Evolutionary conservation across 2,797 vertebrate genomes (phyloP), one percentile per base, ranked within the genome.

Genomic region (Megalops cyprinoides): DNA sequence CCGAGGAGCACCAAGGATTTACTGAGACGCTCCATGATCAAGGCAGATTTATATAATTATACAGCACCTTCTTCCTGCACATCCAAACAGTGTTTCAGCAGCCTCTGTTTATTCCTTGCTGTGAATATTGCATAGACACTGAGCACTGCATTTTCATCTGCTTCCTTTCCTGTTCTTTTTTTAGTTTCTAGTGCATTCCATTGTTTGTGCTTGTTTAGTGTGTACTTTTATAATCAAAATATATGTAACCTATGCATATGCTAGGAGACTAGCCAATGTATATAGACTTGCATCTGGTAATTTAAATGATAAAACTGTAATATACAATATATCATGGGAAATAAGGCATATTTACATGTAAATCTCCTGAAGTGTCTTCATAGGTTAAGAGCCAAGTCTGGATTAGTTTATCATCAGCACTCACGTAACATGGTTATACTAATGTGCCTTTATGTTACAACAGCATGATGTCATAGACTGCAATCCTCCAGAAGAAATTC

Each of bases 401-500:
- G 37, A 18, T 3, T 9, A 44, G 65, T 44, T 37, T 69, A 1
- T 39, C 34, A 34, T 67, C 62, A 67, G 62, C 12, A 4, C 7
- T 69, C 20, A 23, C 65, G 69, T 15, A 42, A 69, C 3, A 42
- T 69, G 65, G 65, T 6, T 42, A 69, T 69, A 69, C 34, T 69
- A 69, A 42, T 44, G 65, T 69, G 65, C 18, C 39, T 42, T 69
- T 69, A 69, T 69, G 37, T 69, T 69, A 69, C 15, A 69, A 42
- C 65, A 69, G 65, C 65, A 69, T 69, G 65, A 69, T 69, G 65
- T 69, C 65, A 69, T 6, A 69, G 65, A 20, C 65, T 69, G 65
- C 65, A 69, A 42, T 23, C 23, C 65, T 37, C 39, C n/a, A 37
- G 65, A n/a, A 69, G 37, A 69, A 42, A n/a, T n/a, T 4, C 65